Evolutionary conservation across 2,888 invertebrate genomes (phyloP).

Genomic region (Polyommatus iphigenia): DNA sequence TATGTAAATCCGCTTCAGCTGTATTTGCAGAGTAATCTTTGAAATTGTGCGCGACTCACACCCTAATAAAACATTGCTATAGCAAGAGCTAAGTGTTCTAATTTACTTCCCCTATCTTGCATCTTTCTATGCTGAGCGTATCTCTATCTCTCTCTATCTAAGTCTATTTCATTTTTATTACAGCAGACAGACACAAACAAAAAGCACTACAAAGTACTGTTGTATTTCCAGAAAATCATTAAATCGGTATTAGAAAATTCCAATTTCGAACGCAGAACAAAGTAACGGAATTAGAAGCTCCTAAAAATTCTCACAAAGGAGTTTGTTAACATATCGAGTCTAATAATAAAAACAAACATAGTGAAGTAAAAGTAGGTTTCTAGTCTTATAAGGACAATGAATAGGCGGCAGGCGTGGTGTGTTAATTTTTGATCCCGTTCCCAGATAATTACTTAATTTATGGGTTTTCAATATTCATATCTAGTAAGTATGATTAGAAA

Average conservation of each 20-base stretch:
- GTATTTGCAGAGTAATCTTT: background rate
- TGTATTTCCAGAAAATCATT: background rate
- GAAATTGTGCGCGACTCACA: background rate
- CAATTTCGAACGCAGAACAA: constrained; percentile 14
- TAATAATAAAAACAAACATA: constrained; percentile 28
- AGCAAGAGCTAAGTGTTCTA: background rate
- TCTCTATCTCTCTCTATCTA: too few relatives aligned
- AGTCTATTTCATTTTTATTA: background rate
- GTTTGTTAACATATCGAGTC: constrained; percentile 27
- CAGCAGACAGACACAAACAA: background rate
- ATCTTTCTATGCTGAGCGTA: background rate
- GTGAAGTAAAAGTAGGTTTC: constrained; percentile 8
- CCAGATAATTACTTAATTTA: too few relatives aligned
- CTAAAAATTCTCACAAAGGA: constrained; percentile 28
- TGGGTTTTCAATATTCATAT: too few relatives aligned
- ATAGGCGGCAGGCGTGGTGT: background rate
- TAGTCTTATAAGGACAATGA: background rate
- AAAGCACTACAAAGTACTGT: constrained; percentile 21
- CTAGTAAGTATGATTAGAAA: too few relatives aligned
- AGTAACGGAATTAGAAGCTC: constrained; percentile 31
- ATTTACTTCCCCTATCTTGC: background rate
- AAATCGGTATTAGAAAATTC: constrained; percentile 14
- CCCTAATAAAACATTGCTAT: background rate
- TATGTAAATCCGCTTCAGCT: background rate
- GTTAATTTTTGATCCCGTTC: background rate